Percentiles rank a stretch among this genome's conserved stretches.
These are phyloP conservation scores for Acanthiza pusilla DNA, from an alignment of 2,797 vertebrate species.

Conservation along the genomic window DNA sequence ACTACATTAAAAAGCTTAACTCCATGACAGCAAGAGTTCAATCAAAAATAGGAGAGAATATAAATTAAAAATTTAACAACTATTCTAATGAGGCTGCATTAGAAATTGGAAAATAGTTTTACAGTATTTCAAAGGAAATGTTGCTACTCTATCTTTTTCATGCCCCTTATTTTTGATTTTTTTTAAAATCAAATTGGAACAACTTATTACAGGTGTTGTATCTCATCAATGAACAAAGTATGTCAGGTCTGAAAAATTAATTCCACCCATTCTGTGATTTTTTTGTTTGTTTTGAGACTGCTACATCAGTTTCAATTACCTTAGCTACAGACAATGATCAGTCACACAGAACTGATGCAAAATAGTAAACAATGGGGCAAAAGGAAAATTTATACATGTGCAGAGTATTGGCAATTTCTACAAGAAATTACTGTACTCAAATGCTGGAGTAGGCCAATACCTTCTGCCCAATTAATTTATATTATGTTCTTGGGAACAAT, in stretches of 20 bases:
- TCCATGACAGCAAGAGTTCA: neutral
- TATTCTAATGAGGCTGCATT: neutral
- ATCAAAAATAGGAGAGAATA: neutral
- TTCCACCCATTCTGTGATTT: neutral
- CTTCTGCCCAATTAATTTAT: neutral
- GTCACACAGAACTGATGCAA: neutral
- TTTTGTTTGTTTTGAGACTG: neutral
- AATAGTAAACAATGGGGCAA: neutral
- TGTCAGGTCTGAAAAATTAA: neutral
- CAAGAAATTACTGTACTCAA: neutral
- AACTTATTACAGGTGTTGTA: neutral
- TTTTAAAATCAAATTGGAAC: neutral
- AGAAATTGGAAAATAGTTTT: neutral
- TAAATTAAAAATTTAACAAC: neutral
- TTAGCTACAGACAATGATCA: neutral
- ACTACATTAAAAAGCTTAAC: neutral
- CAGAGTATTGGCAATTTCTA: neutral
- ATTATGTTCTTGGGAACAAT: neutral
- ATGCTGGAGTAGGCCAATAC: neutral
- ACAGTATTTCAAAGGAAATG: neutral
- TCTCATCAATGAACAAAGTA: neutral
- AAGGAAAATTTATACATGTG: neutral
- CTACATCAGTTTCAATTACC: neutral
- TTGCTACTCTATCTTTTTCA: neutral
- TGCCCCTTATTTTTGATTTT: accelerated